A percentile compares a stretch with the other conserved stretches of the same genome.
These are phyloP conservation scores for Crenichthys baileyi DNA, from an alignment of 2,797 vertebrate species.

Conservation along the genomic window DNA sequence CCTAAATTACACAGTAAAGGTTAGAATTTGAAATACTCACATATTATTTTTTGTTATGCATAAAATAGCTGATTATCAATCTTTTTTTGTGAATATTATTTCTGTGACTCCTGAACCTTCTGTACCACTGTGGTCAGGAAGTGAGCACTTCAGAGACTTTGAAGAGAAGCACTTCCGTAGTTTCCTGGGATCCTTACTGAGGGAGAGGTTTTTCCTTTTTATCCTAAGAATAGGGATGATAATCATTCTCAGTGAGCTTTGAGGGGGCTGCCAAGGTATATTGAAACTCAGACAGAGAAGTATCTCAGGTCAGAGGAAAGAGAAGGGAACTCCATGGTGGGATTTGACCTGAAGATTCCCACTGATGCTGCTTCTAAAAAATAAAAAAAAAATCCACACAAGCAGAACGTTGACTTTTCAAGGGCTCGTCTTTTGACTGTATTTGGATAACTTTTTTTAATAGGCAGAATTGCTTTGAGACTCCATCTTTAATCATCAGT, in stretches of 20 bases:
- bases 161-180: constrained; percentile 48
- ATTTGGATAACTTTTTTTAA: not conserved
- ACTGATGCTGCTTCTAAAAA: constrained; percentile 38
- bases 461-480: not conserved
- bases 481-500: not conserved
- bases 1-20: not conserved
- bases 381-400: constrained; percentile 30
- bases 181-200: constrained; percentile 60
- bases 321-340: constrained; percentile 58
- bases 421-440: not conserved
- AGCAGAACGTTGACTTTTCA: constrained; percentile 2
- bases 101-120: constrained; percentile 23
- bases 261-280: constrained; percentile 67
- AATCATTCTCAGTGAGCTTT: constrained; percentile 60
- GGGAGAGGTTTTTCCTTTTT: constrained; percentile 61
- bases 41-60: not conserved
- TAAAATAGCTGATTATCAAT: constrained; percentile 49
- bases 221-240: constrained; percentile 67
- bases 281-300: constrained; percentile 62
- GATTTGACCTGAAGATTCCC: constrained; percentile 60
- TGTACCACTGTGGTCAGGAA: constrained; percentile 48
- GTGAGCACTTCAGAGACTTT: constrained; percentile 64
- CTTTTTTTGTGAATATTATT: constrained; percentile 29
- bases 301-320: constrained; percentile 50
- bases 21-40: not conserved